Evolutionary conservation across 2,888 invertebrate genomes (phyloP), one percentile per base, ranked within the genome.

Genomic region (Scaptomyza caliginosa): DNA sequence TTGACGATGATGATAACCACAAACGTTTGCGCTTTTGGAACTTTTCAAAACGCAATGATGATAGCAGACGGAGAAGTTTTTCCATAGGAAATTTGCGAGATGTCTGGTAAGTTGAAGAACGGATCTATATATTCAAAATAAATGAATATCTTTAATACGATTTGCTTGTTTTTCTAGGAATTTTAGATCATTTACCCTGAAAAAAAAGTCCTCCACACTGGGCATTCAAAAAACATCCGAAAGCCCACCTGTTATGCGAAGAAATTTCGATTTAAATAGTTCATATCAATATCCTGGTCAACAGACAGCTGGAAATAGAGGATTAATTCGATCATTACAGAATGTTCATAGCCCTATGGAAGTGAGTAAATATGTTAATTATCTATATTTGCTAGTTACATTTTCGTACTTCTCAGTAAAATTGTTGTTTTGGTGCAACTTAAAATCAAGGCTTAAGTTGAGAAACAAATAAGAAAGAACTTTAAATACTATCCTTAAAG

Each of bases 1-100:
- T 95, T 90, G 93, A 93, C 71, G 95, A 95, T 78, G 94, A 94
- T 52, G 93, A 93, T 72, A 93, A 94, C 88, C 94, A 94, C 86
- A 93, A 93, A 84, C 93, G 93, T 82, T 92, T 94, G 67, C 90
- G 93, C 52, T 94, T 94, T 89, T 94, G 93, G 94, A 93, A 93
- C 17, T 91, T 93, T 23, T 83, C 76, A 48, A 90, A 86, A 65
- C 71, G 77, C 26, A 74, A 74, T 43, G 74, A 77, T 7, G 75
- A 78, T 16, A 73, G 77, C 16, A 82, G 90, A 16, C 77, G 90
- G n/a, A 93, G 93, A 88, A 94, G 94, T 89, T 94, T 95, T 88
- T 93, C 92, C 43, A 92, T 94, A 74, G 92, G 92, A 39, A 93
- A 93, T 75, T 90, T 94, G 57, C 93, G 93, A 83, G 93, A 93